A percentile compares a stretch with the other conserved stretches of the same genome.
These are phyloP conservation scores for Leptopilina myrica DNA, from an alignment of 2,888 invertebrate species.

Conservation along the genomic window DNA sequence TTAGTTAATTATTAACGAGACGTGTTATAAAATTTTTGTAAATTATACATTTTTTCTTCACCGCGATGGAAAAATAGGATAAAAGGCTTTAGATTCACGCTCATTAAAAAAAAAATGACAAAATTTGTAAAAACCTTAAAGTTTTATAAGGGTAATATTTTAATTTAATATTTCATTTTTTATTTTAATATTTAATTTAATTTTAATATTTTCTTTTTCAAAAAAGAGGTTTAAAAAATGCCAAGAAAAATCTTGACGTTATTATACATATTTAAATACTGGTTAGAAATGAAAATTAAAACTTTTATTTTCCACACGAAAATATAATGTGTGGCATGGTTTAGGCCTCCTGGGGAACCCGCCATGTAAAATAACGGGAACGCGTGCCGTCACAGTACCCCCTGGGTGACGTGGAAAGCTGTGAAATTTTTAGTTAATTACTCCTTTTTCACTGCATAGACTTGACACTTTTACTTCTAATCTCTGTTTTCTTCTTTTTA, in stretches of 20 bases:
- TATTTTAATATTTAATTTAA: too few relatives aligned
- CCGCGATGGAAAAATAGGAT: too few relatives aligned
- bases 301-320: conserved; percentile 57
- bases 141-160: too few relatives aligned
- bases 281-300: conserved; percentile 8
- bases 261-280: background rate
- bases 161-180: too few relatives aligned
- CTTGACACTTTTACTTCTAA: conserved; percentile 15
- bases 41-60: too few relatives aligned
- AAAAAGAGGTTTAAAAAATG: background rate
- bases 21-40: too few relatives aligned
- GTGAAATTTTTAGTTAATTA: conserved; percentile 58
- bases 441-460: background rate
- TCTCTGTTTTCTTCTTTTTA: background rate
- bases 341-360: conserved; percentile 77
- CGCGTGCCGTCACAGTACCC: conserved; percentile 75
- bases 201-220: too few relatives aligned
- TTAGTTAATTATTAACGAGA: too few relatives aligned
- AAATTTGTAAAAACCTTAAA: background rate
- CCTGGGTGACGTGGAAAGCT: conserved; percentile 76
- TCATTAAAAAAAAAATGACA: background rate
- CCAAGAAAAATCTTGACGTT: background rate
- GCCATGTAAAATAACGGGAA: conserved; percentile 77
- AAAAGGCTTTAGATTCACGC: too few relatives aligned
- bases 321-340: conserved; percentile 69